Evolutionary conservation across 2,888 invertebrate species (phyloP).

Genomic region (Helicoverpa assulta): DNA sequence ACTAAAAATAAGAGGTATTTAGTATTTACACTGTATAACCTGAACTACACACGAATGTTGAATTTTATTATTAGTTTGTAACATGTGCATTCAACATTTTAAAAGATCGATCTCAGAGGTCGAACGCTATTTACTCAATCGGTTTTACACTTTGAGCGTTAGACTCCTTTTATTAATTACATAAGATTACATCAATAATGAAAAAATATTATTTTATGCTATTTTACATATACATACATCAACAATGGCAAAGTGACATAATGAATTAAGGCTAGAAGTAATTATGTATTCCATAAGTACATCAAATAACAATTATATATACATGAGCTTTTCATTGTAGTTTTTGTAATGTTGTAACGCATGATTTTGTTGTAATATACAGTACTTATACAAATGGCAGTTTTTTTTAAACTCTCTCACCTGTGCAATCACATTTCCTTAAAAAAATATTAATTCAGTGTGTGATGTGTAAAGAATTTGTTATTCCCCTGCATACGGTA

Average conservation of each 20-base stretch:
- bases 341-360: conserved; percentile 41
- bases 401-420: conserved; percentile 38
- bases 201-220: conserved; percentile 61
- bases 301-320: conserved; percentile 45
- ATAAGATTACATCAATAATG: conserved; percentile 54
- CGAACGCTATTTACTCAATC: conserved; percentile 41
- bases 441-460: conserved; percentile 15
- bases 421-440: conserved; percentile 4
- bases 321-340: conserved; percentile 37
- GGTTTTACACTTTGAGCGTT: conserved; percentile 49
- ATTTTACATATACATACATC: conserved; percentile 49
- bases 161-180: conserved; percentile 43
- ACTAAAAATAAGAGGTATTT: conserved; percentile 62
- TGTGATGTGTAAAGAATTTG: conserved; percentile 33
- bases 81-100: conserved; percentile 49
- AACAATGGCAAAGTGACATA: conserved; percentile 53
- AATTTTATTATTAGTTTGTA: conserved; percentile 20
- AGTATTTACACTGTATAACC: conserved; percentile 61
- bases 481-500: conserved; percentile 18
- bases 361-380: conserved; percentile 57
- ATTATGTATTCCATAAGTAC: conserved; percentile 59
- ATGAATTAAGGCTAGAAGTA: conserved; percentile 39
- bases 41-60: conserved; percentile 52
- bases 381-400: conserved; percentile 59
- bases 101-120: conserved; percentile 24